Evolutionary conservation across 2,113 vertebrate species (phyloP), one percentile per base, ranked within the genome.

Genomic region (Phasianus colchicus): DNA sequence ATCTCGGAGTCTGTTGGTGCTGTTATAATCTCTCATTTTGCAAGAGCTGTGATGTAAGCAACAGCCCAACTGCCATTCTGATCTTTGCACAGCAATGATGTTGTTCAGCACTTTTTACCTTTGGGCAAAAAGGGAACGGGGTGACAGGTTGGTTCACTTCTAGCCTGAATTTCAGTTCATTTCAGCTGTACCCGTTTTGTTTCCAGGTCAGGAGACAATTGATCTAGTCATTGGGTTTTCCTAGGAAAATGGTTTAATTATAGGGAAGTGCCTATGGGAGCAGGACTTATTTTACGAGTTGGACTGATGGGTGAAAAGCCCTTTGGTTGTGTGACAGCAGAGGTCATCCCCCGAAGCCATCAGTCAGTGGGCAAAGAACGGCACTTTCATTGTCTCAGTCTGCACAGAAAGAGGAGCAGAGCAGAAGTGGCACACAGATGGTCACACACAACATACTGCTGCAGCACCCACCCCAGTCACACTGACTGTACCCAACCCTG

Each of bases 141-240:
- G 70, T 34, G 24, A 63, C 42, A 47, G 43, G 25, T n/a, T 47
- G 42, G 36, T 67, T 87, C 90, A 45, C 58, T 73, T 94, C 66
- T 64, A 81, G 61, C 30, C 58, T 66, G 78, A 34, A 63, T 76
- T 89, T 90, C 42, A 76, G 79, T 82, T 88, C 84, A 74, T 27
- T 52, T 64, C 36, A 89, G 43, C 61, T 52, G 40, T 73, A 80
- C 42, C 25, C 30, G 14, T 93, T 89, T 89, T 83, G 32, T 27
- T 45, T 89, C 86, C 76, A 73, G 84, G 75, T 91, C 76, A 92
- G 74, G 77, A 87, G 96, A 75, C 38, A 58, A 48, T 29, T 69
- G 67, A 83, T 45, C 42, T 72, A 65, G 60, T 67, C 43, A 65
- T 14, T 45, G n/a, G 40, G 76, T 24, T 77, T 93, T 45, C 64